A percentile compares a stretch with the other conserved stretches of the same genome.
Conservation (phyloP, 2,113 vertebrate species). For the Camelus bactrianus region DNA sequence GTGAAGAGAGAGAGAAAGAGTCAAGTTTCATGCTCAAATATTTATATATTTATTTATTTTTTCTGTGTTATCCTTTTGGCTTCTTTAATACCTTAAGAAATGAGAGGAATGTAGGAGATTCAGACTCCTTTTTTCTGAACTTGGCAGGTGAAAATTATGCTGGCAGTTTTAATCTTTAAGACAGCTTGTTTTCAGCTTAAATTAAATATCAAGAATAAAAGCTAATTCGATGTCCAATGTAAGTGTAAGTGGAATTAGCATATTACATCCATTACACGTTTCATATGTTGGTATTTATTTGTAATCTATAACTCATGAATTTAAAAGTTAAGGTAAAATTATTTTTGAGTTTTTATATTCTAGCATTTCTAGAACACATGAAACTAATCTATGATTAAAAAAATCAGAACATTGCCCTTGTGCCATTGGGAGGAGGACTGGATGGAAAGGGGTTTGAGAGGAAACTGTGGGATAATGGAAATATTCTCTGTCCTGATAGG, state of each 20-base stretch:
- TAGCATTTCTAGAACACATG: neutral
- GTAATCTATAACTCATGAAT: neutral
- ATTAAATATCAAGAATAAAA: conserved; percentile 1
- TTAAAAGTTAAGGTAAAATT: neutral
- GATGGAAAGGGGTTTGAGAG: too few relatives aligned
- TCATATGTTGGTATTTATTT: neutral
- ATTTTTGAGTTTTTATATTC: neutral
- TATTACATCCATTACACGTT: neutral
- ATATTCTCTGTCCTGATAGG: neutral
- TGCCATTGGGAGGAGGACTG: neutral
- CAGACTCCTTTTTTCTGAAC: neutral
- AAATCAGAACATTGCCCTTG: neutral
- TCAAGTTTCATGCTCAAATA: neutral
- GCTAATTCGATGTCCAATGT: neutral
- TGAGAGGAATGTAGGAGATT: neutral
- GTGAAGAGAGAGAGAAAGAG: neutral
- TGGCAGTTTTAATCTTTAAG: conserved; percentile 13
- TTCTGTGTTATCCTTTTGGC: neutral
- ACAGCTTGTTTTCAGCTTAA: neutral
- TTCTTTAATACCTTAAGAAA: conserved; percentile 3
- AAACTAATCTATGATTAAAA: neutral
- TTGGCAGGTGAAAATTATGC: conserved; percentile 11
- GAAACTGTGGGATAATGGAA: neutral
- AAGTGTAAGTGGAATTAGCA: neutral
- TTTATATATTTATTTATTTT: neutral